Conservation (phyloP, 1,140 invertebrate genomes). For the Cyclargus thomasi region DNA sequence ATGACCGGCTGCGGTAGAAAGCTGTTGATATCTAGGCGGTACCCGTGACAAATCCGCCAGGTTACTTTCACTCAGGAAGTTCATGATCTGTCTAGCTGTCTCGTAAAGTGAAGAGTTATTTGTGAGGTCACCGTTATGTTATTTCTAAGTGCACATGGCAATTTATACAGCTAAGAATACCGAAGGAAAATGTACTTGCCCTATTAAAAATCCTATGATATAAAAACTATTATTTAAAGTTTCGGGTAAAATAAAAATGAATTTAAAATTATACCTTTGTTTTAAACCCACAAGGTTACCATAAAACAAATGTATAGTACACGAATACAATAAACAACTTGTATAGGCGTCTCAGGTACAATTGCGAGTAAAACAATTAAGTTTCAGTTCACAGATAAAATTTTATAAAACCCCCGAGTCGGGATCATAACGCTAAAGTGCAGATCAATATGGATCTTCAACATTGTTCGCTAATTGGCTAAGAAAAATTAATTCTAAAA, state of each 20-base stretch:
- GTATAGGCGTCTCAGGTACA: background rate
- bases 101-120: no score
- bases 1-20: constrained; percentile 23
- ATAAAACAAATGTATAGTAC: background rate
- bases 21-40: background rate
- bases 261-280: no score
- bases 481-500: constrained; percentile 72
- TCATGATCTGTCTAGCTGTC: no score
- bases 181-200: no score
- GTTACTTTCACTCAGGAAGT: no score
- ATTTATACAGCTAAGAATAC: no score
- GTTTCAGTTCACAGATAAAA: constrained; percentile 19
- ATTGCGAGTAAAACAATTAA: background rate
- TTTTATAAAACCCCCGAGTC: constrained; percentile 29
- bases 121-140: no score
- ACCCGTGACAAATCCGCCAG: background rate
- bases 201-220: no score
- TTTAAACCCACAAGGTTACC: background rate
- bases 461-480: constrained; percentile 61
- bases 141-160: no score
- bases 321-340: background rate
- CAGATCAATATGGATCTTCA: constrained; percentile 47
- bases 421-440: constrained; percentile 34
- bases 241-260: no score
- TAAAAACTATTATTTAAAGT: no score